Evolutionary conservation across 2,113 vertebrate species (phyloP).

Genomic region (Podarcis cretensis): DNA sequence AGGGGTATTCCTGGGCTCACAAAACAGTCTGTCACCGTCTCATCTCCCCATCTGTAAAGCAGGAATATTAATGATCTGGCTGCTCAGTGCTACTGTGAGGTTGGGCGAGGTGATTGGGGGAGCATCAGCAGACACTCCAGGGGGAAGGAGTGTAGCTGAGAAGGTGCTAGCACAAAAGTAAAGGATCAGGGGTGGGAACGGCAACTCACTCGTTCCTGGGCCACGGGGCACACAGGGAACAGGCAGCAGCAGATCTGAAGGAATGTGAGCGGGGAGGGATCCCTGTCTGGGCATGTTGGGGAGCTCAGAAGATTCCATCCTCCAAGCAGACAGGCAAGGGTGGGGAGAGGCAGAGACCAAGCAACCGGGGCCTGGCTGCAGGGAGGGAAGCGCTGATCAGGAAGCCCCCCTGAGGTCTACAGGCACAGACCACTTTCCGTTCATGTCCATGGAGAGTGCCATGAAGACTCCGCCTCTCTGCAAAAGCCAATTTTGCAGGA

Average conservation of each 20-base stretch:
- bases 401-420: background rate
- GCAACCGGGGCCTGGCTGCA: background rate
- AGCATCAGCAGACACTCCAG: too few relatives aligned
- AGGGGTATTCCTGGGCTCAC: background rate
- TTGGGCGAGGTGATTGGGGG: background rate
- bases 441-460: background rate
- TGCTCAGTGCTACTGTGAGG: background rate
- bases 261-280: background rate
- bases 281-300: background rate
- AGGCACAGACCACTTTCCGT: background rate
- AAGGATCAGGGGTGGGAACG: background rate
- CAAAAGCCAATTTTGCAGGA: background rate
- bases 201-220: background rate
- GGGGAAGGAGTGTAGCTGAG: background rate
- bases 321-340: background rate
- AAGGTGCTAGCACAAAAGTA: background rate
- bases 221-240: background rate
- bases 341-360: background rate
- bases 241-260: background rate
- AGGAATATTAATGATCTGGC: background rate
- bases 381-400: background rate
- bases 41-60: background rate
- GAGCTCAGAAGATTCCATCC: background rate
- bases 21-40: too few relatives aligned
- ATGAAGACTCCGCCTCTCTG: background rate